These are phyloP conservation scores for Cranoglanis bouderius DNA, from an alignment of 2,113 vertebrate genomes.

Conservation along the genomic window DNA sequence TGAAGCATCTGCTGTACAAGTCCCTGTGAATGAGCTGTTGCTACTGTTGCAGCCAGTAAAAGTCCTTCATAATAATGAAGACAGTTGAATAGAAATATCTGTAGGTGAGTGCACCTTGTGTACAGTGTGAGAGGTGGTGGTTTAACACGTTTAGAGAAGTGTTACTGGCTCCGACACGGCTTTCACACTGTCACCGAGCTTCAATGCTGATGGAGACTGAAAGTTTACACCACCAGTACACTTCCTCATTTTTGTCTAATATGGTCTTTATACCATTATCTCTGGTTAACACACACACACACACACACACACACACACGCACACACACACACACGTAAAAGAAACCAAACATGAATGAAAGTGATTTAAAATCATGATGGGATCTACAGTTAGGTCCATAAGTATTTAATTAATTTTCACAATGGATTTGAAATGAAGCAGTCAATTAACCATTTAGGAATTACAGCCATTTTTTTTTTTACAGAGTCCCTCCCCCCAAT, in stretches of 20 bases:
- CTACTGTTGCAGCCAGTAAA: background rate
- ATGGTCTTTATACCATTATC: background rate
- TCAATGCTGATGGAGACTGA: background rate
- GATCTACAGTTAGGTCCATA: too few species aligned
- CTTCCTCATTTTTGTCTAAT: background rate
- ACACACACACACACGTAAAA: background rate
- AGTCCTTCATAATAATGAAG: background rate
- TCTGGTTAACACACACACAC: background rate
- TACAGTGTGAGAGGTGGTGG: too few species aligned
- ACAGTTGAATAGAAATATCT: background rate
- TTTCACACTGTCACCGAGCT: background rate
- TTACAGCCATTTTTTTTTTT: too few species aligned
- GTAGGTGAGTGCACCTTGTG: background rate
- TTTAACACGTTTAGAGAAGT: background rate
- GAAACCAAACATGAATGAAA: background rate
- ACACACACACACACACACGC: background rate
- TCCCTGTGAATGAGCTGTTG: background rate
- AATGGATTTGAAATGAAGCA: too few species aligned
- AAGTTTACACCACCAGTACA: background rate
- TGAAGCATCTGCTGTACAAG: background rate
- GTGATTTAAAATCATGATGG: background rate
- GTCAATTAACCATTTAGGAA: too few species aligned
- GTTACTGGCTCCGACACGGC: background rate
- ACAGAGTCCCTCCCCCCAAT: too few species aligned
- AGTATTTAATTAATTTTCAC: too few species aligned